A percentile compares a stretch with the other conserved stretches of the same genome.
Evolutionary conservation across 2,888 invertebrate genomes (phyloP).

Genomic region (Opisthograptis luteolata): DNA sequence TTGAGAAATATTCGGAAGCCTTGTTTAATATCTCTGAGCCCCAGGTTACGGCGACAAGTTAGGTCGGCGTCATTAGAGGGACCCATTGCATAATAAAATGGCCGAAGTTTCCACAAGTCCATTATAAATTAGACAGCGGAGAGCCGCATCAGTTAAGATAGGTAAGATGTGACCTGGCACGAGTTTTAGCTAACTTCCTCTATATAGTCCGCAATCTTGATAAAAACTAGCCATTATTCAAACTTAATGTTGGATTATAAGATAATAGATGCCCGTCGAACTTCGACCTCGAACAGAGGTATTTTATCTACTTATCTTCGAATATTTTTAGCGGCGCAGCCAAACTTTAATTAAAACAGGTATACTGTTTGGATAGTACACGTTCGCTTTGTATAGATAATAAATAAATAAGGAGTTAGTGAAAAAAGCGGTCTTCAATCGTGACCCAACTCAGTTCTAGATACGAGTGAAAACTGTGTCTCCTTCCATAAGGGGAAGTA

Average conservation of each 20-base stretch:
- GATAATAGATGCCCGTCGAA: constrained; percentile 38
- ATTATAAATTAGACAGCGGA: constrained; percentile 84
- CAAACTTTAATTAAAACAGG: constrained; percentile 4
- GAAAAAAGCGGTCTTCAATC: no score
- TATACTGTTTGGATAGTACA: no score
- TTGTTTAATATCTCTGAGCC: constrained; percentile 74
- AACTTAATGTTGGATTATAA: constrained; percentile 74
- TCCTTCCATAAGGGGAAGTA: no score
- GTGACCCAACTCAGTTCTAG: no score
- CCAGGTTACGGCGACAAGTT: constrained; percentile 74
- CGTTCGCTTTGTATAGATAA: no score
- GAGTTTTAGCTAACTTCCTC: constrained; percentile 76
- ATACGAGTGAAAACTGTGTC: neutral
- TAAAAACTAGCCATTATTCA: constrained; percentile 81
- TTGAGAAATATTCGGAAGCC: constrained; percentile 65
- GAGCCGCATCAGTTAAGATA: constrained; percentile 83
- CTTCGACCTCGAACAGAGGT: constrained; percentile 38
- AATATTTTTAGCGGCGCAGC: neutral
- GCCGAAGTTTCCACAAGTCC: constrained; percentile 83
- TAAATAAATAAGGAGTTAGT: no score
- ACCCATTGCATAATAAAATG: constrained; percentile 85
- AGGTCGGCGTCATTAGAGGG: constrained; percentile 81
- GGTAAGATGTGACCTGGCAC: constrained; percentile 82
- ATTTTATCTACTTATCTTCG: neutral
- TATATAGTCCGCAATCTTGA: constrained; percentile 80